Evolutionary conservation across 1,140 invertebrate species (phyloP), one percentile per base, ranked within the genome.

Genomic region (Procambarus virginalis): DNA sequence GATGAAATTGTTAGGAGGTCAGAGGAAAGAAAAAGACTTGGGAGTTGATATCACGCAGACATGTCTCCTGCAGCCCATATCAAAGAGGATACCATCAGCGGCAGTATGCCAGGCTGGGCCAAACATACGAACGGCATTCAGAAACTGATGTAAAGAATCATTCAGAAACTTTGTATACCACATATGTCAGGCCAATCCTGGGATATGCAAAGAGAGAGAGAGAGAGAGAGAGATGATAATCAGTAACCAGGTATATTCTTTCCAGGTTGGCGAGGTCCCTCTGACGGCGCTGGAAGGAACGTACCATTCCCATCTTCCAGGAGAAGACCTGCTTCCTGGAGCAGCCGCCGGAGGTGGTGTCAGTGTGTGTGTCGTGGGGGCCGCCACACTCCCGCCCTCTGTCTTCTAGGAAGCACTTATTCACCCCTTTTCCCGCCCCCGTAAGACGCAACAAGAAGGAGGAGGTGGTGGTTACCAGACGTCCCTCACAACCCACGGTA

Each of bases 341-440:
- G 82, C 82, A 84, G 82, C 68, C 82, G 22, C 34, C 34, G 34
- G 34, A 34, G 34, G 68, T 75, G 70, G 34, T 68, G 82, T 55
- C 82, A 51, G 82, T 73, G 82, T 75, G n/a, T 75, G 68, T 75
- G 80, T 76, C 82, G 82, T 34, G 34, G 75, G 46, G 51, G 76
- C 49, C 84, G 49, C 75, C 84, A 77, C 84, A 77, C 84, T 86
- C 84, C 83, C 83, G 20, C 84, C 34, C 34, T 46, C 84, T 75
- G 76, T 60, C 84, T 86, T 86, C 84, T 86, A 78, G 84, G 84
- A 86, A 86, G 70, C 84, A 60, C 84, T 78, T 85, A 85, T 75
- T 70, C 83, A 46, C 70, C 48, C 58, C 17, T 17, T 86, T 49
- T 51, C 22, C 51, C 22, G 75, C 49, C 51, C 22, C 51, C 22